Percentiles rank a stretch among this genome's conserved stretches.
Evolutionary conservation across 2,797 vertebrate genomes (phyloP).

Genomic region (Xiphorhynchus erythropygius): DNA sequence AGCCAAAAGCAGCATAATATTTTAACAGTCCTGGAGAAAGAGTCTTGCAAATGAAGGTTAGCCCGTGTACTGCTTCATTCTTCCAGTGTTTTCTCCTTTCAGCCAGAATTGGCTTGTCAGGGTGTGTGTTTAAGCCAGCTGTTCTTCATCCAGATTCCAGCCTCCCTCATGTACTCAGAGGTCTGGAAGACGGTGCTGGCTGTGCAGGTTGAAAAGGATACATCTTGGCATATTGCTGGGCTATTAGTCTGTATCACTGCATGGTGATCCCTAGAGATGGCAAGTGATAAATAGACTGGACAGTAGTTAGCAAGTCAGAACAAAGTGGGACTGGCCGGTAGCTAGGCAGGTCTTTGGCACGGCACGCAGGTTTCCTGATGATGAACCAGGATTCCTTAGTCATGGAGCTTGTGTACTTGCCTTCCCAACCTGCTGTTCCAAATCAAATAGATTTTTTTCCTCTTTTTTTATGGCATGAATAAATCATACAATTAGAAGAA

Average conservation of each 20-base stretch:
- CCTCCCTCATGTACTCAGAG: slow-evolving; percentile 27
- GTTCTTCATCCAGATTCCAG: slow-evolving; percentile 54
- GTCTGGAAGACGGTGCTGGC: slow-evolving; percentile 51
- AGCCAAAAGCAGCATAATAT: background rate
- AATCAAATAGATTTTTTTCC: background rate
- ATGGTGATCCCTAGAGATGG: background rate
- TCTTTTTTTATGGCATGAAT: background rate
- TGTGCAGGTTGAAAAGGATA: slow-evolving; percentile 27
- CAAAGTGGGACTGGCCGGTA: background rate
- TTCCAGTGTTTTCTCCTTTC: slow-evolving; percentile 17
- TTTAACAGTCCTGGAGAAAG: background rate
- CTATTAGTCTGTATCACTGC: background rate
- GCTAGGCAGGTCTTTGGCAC: background rate
- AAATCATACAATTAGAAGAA: slow-evolving; percentile 8
- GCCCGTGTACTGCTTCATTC: background rate
- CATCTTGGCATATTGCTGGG: slow-evolving; percentile 30
- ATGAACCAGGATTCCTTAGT: background rate
- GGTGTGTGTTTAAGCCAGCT: slow-evolving; percentile 36
- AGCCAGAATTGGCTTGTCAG: slow-evolving; percentile 1
- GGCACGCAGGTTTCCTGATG: background rate
- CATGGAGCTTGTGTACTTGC: background rate
- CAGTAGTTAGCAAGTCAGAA: background rate
- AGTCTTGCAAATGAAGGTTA: background rate
- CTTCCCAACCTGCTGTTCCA: slow-evolving; percentile 7
- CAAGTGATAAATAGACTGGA: slow-evolving; percentile 25